Conservation (phyloP, 2,888 invertebrate species). For the Busseola fusca region DNA sequence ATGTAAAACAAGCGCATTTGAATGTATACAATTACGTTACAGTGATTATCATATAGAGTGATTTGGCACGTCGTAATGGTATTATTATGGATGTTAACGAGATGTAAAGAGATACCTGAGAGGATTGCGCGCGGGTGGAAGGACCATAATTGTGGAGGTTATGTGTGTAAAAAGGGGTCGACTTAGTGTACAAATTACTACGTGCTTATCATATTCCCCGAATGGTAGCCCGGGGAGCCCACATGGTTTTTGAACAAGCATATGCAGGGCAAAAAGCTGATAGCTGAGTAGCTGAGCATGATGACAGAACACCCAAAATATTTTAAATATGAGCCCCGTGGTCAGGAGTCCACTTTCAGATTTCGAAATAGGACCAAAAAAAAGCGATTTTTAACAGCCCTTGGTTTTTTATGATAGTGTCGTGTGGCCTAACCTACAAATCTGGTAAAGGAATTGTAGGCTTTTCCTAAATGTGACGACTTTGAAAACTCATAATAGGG, state of each 20-base stretch:
- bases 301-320: background rate
- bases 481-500: too few species aligned
- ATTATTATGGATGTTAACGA: constrained; percentile 22
- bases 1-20: constrained; percentile 20
- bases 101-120: background rate
- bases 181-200: background rate
- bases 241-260: background rate
- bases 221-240: background rate
- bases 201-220: background rate
- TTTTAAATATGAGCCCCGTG: background rate
- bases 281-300: background rate
- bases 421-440: background rate
- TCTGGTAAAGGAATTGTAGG: background rate
- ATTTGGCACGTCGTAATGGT: constrained; percentile 25
- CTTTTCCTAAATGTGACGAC: background rate
- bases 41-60: constrained; percentile 38
- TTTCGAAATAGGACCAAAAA: background rate
- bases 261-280: background rate
- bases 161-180: background rate
- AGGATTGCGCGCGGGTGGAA: background rate
- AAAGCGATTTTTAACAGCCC: background rate
- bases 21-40: constrained; percentile 13
- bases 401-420: background rate
- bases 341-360: background rate
- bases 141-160: background rate